These are phyloP conservation scores for Silurus lanzhouensis DNA, from an alignment of 2,797 vertebrate genomes.

Conservation along the genomic window DNA sequence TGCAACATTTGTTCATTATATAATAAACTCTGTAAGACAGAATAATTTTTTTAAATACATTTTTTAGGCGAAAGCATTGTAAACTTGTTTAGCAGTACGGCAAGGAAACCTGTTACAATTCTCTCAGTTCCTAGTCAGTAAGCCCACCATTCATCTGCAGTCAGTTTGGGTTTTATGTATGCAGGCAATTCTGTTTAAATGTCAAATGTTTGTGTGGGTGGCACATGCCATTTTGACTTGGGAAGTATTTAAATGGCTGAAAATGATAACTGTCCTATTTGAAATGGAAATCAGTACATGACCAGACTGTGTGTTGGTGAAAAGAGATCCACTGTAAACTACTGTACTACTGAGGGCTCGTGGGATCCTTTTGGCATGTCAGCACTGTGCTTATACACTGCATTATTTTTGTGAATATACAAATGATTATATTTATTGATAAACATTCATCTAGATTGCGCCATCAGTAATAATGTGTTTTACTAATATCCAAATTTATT, in stretches of 20 bases:
- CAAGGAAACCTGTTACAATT: background rate
- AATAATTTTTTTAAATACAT: background rate
- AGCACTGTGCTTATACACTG: background rate
- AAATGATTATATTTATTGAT: background rate
- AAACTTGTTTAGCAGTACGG: background rate
- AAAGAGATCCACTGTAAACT: background rate
- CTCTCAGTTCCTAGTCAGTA: background rate
- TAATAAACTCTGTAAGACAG: background rate
- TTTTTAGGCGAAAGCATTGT: background rate
- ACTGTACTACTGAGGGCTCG: background rate
- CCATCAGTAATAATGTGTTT: background rate
- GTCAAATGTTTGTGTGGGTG: constrained; percentile 39
- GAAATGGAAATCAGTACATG: constrained; percentile 2
- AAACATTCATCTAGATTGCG: background rate
- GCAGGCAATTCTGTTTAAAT: constrained; percentile 21
- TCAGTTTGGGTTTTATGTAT: background rate
- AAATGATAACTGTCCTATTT: background rate
- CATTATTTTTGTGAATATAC: background rate
- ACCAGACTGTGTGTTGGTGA: no score
- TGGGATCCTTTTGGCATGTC: background rate
- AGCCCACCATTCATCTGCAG: background rate
- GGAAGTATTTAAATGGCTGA: constrained; percentile 11
- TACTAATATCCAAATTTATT: background rate
- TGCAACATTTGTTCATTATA: background rate
- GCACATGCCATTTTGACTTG: background rate